Evolutionary conservation across 2,888 invertebrate species (phyloP), one percentile per base, ranked within the genome.

Genomic region (Apocheima hispidaria): DNA sequence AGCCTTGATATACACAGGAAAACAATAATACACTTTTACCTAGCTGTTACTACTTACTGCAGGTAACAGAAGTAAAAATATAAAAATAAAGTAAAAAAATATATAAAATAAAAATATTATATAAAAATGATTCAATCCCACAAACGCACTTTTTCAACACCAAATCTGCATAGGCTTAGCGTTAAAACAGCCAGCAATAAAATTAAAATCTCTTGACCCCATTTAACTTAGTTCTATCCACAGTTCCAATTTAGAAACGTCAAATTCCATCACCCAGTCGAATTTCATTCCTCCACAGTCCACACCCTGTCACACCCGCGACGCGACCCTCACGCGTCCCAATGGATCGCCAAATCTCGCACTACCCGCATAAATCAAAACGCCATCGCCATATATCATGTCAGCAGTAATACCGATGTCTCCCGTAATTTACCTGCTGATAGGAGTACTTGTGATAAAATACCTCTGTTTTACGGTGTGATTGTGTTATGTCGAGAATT

Each of bases 311-410:
- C 38, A 20, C 38, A n/a, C 41, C 2, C 20, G n/a, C n/a, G 20
- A 1, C 40, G 23, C 14, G 16, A 10, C 44, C 44, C 23, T 43
- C 43, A 23, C 44, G 23, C 26, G 2, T 30, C 28, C 44, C 50
- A 51, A 33, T 35, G 26, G 63, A 63, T 63, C 81, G 69, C 82
- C 72, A 79, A 74, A 75, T 63, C 65, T 59, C 54, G 68, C 62
- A 72, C 70, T 66, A 77, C 69, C 66, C 75, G 75, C 72, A 80
- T 79, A 82, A 82, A 82, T 83, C 71, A 81, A 77, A 75, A 54
- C 58, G 51, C 43, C 41, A 54, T 60, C 48, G 41, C 52, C 62
- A 51, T 70, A 66, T 50, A 71, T 71, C 67, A 74, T n/a, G n/a
- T n/a, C n/a, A 64, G 49, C 33, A n/a, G 30, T 55, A 49, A 57